Evolutionary conservation across 2,113 vertebrate species (phyloP).

Genomic region (Elanoides forficatus): DNA sequence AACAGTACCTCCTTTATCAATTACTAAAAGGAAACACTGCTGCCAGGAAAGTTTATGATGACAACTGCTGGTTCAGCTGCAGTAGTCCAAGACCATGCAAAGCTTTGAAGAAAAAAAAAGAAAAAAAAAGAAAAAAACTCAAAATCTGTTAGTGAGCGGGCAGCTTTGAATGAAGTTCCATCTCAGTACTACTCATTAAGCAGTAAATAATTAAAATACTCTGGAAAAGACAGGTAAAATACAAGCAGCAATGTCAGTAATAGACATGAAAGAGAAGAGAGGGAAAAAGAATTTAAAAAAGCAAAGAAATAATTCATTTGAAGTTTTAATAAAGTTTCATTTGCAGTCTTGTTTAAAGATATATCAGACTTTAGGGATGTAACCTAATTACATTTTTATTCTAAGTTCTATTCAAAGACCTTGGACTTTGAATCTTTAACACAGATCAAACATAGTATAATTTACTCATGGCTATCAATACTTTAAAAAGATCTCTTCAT

Average conservation of each 20-base stretch:
- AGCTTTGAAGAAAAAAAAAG: constrained; percentile 48
- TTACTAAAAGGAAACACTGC: neutral
- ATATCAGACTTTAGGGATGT: constrained; percentile 81
- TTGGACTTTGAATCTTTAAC: constrained; percentile 76
- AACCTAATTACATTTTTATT: constrained; percentile 83
- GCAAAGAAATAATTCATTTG: constrained; percentile 83
- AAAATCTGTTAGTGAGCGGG: constrained; percentile 9
- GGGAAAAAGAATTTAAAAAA: constrained; percentile 72
- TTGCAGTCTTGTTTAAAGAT: constrained; percentile 81
- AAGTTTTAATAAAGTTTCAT: constrained; percentile 82
- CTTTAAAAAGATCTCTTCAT: constrained; percentile 84
- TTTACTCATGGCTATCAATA: constrained; percentile 86
- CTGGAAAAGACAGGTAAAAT: constrained; percentile 77
- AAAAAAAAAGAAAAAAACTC: neutral
- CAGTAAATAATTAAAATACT: constrained; percentile 79
- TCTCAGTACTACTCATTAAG: constrained; percentile 67
- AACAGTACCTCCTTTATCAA: neutral
- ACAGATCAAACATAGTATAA: constrained; percentile 83
- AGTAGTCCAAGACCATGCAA: neutral
- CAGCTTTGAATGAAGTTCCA: constrained; percentile 51
- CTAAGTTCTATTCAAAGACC: constrained; percentile 73
- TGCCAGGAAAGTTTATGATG: neutral
- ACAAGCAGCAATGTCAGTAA: constrained; percentile 72
- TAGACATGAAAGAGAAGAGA: constrained; percentile 78
- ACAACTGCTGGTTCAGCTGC: neutral